Base-by-base conservation (phyloP, 2,888 invertebrate genomes). In the Ypsolopha scabrella region DNA sequence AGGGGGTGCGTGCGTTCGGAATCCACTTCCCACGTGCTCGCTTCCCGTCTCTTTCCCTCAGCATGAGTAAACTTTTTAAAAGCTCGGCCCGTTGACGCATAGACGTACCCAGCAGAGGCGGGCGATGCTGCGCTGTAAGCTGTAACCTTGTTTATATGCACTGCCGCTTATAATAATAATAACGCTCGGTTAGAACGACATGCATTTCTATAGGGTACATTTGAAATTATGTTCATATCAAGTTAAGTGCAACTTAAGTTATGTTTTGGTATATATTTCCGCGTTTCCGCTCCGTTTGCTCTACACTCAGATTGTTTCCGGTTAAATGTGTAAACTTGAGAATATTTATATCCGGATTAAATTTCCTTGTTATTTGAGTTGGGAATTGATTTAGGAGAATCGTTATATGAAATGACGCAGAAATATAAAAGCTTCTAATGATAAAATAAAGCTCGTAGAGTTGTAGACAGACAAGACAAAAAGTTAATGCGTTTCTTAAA, bases 21-120 rank as follows among this genome's bases (percentile, higher is more conserved):
- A 86, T 86, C 77, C 78, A 76, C 83, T 80, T 80, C 83, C 85
- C 85, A 85, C 83, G 85, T 85, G 83, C 76, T 77, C 68, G 71
- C 64, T 70, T 64, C 62, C 79, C 79, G 75, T 81, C 85, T 79
- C 77, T 78, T 77, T 81, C 80, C 76, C 74, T 66, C 78, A 65
- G 82, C 80, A 81, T 80, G 82, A 81, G 83, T 83, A 82, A 74
- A 80, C 80, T 82, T 85, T 85, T 83, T 73, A 77, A 82, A 81
- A 79, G 76, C 75, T 64, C 70, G 70, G 70, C 65, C 70, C 73
- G 72, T 69, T 73, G 72, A 78, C 80, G 80, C 81, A 81, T 81
- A 78, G 80, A 81, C 80, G 81, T 69, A 78, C 39, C 41, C 41
- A 13, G 41, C 72, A 75, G 69, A 67, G 74, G n/a, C n/a, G 70